phyloP scores from a whole-genome alignment of 2,113 vertebrate species.

The Copsychus sechellarum region DNA sequence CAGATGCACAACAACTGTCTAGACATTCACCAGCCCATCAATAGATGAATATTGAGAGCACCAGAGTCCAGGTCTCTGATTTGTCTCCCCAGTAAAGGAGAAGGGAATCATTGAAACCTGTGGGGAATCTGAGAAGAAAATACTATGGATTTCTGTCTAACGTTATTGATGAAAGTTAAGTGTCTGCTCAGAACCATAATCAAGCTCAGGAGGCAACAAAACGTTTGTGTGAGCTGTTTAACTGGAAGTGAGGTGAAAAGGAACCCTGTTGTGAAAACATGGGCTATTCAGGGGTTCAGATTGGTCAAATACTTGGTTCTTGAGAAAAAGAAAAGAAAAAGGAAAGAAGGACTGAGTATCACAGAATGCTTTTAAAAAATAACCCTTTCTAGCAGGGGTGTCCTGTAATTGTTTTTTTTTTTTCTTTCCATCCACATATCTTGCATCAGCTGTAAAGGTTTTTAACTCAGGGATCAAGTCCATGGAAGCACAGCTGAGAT shows the following conservation, averaged over 20 bases:
- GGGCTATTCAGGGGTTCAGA: neutral
- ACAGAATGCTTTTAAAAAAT: neutral
- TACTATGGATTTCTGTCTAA: constrained; percentile 45
- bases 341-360: neutral
- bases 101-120: constrained; percentile 36
- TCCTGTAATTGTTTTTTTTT: neutral
- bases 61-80: constrained; percentile 9
- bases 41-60: neutral
- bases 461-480: neutral
- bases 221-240: constrained; percentile 8
- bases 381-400: neutral
- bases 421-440: neutral
- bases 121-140: constrained; percentile 57
- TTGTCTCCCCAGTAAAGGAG: constrained; percentile 29
- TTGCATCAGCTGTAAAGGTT: neutral
- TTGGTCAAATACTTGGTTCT: neutral
- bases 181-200: constrained; percentile 32
- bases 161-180: constrained; percentile 51
- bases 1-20: neutral
- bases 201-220: constrained; percentile 15
- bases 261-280: neutral
- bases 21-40: constrained; percentile 7
- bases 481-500: neutral
- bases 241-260: constrained; percentile 25
- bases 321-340: neutral